phyloP scores from a whole-genome alignment of 2,888 invertebrate species.

The Drosophila mimetica region DNA sequence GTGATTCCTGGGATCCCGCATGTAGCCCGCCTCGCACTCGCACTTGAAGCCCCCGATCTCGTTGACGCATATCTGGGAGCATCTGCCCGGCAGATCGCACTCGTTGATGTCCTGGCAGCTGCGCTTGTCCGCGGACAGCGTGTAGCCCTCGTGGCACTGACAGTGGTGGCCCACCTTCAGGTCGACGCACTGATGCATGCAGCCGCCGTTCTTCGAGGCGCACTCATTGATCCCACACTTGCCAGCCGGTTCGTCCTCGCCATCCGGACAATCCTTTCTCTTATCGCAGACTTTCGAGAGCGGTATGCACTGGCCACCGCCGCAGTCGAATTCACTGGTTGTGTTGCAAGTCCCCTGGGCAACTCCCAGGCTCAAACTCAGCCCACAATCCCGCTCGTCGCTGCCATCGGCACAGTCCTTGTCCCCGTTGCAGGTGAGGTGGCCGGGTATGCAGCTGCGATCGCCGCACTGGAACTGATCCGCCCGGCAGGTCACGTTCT shows the following conservation, averaged over 20 bases:
- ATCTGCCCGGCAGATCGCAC: conserved; percentile 94
- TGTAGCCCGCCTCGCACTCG: conserved; percentile 94
- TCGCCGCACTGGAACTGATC: conserved; percentile 95
- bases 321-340: conserved; percentile 93
- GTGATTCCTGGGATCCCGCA: conserved; percentile 92
- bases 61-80: conserved; percentile 97
- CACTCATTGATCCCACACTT: conserved; percentile 93
- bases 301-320: conserved; percentile 93
- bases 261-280: conserved; percentile 93
- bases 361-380: conserved; percentile 31
- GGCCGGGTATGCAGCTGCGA: conserved; percentile 91
- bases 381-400: conserved; percentile 91
- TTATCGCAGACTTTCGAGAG: conserved; percentile 92
- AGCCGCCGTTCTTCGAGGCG: conserved; percentile 92
- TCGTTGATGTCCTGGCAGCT: conserved; percentile 97
- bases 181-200: conserved; percentile 94
- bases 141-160: conserved; percentile 92
- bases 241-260: conserved; percentile 93
- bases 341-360: conserved; percentile 87
- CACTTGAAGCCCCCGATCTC: conserved; percentile 96
- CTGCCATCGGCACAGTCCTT: conserved; percentile 93
- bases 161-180: conserved; percentile 92
- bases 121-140: conserved; percentile 89
- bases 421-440: conserved; percentile 92
- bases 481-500: conserved; percentile 91